Evolutionary conservation across 2,888 invertebrate species (phyloP), one percentile per base, ranked within the genome.

Genomic region (Pachymerium ferrugineum): DNA sequence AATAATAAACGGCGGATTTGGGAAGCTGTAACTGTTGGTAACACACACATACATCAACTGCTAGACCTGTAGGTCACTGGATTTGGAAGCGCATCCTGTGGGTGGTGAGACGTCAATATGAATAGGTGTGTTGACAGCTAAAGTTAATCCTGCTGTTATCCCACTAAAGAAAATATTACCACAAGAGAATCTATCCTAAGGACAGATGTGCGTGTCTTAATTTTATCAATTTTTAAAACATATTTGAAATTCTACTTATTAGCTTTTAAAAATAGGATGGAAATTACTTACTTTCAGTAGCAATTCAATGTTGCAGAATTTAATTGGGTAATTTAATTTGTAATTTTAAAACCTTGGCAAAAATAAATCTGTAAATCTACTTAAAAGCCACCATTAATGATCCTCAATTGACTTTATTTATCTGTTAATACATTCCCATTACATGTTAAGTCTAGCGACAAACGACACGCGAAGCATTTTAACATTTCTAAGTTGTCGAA

Each of bases 1-100:
- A 47, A 47, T 47, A 47, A 47, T 47, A 47, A 47, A 47, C 54
- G n/a, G 54, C 54, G 54, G 25, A 54, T 54, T 62, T 25, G 62
- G 62, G 62, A 62, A 62, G 62, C 62, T 62, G 62, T 12, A 25
- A 8, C 38, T 62, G 25, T 28, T n/a, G 25, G 25, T 62, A 62
- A 62, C 62, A 62, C 62, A 62, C 62, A 25, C 28, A 25, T 62
- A 62, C 62, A 28, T 62, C 62, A 62, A 28, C 62, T 28, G 25
- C 28, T 14, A 1, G 62, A 62, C 62, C 62, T n/a, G n/a, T 22
- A 62, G 62, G 62, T 62, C 62, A 28, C 28, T 25, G 62, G 62
- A 62, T 62, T 62, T 62, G 62, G 62, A 62, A 62, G 62, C 62
- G 62, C 62, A 62, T 62, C 62, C 62, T 62, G 62, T 62, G 62